A percentile compares a stretch with the other conserved stretches of the same genome.
These are phyloP conservation scores for Mnemiopsis leidyi DNA, from an alignment of 37 sponge, comb jelly and placozoan genomes.

Conservation along the genomic window DNA sequence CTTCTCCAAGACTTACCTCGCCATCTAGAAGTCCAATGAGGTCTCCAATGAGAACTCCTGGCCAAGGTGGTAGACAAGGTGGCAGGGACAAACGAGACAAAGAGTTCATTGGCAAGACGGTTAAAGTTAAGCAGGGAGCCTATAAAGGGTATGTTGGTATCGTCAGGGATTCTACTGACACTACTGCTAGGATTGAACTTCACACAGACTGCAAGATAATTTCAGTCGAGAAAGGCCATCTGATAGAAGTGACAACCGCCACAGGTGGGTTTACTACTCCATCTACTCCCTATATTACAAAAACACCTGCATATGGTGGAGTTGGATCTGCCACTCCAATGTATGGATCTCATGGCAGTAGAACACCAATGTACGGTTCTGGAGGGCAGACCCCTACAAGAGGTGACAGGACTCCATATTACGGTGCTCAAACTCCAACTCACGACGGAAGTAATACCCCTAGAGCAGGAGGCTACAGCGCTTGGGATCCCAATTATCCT, in stretches of 20 bases:
- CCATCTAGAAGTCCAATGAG: conserved; percentile 65
- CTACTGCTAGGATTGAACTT: conserved; percentile 90
- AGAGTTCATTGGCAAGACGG: conserved; percentile 82
- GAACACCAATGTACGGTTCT: conserved; percentile 91
- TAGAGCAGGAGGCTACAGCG: conserved; percentile 77
- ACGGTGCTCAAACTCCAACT: conserved; percentile 90
- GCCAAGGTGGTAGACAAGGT: conserved; percentile 73
- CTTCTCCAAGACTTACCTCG: conserved; percentile 78
- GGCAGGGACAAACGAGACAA: conserved; percentile 75
- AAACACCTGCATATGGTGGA: conserved; percentile 73
- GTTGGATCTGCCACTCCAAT: conserved; percentile 90
- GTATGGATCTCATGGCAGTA: conserved; percentile 83
- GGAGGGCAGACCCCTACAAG: conserved; percentile 74
- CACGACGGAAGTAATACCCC: conserved; percentile 93
- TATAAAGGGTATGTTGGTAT: conserved; percentile 97
- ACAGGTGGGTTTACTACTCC: conserved; percentile 52
- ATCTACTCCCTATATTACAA: conserved; percentile 52
- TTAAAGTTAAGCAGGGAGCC: conserved; percentile 84
- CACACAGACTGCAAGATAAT: conserved; percentile 91
- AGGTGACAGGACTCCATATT: conserved; percentile 82
- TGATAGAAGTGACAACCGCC: conserved; percentile 30
- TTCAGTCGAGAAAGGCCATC: conserved; percentile 76
- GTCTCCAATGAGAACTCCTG: conserved; percentile 68
- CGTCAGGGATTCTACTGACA: conserved; percentile 94
- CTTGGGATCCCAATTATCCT: conserved; percentile 90